Evolutionary conservation across 2,797 vertebrate genomes (phyloP), one percentile per base, ranked within the genome.

Genomic region (Scolopax bukidnonensis): DNA sequence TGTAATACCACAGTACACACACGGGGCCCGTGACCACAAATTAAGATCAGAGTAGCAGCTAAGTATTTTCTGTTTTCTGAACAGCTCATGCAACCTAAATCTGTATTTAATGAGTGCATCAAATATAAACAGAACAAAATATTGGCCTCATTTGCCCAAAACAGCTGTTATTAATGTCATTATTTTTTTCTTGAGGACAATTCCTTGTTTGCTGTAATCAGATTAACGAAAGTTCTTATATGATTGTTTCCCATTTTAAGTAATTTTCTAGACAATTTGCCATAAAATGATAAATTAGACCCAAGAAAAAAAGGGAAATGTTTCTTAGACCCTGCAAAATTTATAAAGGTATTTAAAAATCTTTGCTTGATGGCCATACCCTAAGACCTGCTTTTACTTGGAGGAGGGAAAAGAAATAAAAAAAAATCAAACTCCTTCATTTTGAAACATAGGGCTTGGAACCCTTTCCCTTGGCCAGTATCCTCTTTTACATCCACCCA

Each of bases 21-120:
- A 0, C 15, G 19, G 9, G 57, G 15, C 51, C 40, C 45, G 7
- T 40, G 74, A 81, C 33, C 57, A 67, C 59, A 78, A n/a, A 84
- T 59, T 61, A 92, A 84, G 30, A 54, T 18, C 6, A 2, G 25
- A 79, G 40, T 27, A 84, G 30, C 10, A 68, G 25, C 38, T 61
- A 64, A 91, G 94, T 81, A 89, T 68, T 92, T 56, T n/a, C 76
- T n/a, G 33, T 43, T 85, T 70, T 91, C 68, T 75, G 33, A 91
- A 89, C 51, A 83, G 73, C 63, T 91, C 43, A 23, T 60, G 50
- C 56, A 82, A 82, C 27, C 33, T 68, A 54, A 82, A 92, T 91
- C 50, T 82, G 51, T 91, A 89, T 78, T 93, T 92, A 86, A 92
- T 78, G 45, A 92, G 50, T 38, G 45, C 38, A 68, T 68, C 50